These are phyloP conservation scores for Phalangium opilio DNA, from an alignment of 2,888 invertebrate species.

Conservation along the genomic window DNA sequence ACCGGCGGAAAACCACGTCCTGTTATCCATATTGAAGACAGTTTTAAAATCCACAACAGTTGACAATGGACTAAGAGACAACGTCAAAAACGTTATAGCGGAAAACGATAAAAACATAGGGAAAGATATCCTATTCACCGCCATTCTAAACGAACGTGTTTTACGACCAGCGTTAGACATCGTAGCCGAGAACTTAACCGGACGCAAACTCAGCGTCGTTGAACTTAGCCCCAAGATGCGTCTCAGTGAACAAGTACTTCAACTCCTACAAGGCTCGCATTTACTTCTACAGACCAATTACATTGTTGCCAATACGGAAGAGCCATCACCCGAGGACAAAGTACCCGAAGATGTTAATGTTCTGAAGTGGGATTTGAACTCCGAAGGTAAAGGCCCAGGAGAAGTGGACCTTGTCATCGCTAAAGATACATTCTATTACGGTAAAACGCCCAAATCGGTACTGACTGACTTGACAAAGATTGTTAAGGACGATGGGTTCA, in stretches of 20 bases:
- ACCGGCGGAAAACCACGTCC: conserved; percentile 10
- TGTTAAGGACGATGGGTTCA: conserved; percentile 47
- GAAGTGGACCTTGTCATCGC: conserved; percentile 26
- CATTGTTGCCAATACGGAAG: conserved; percentile 39
- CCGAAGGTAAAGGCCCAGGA: conserved; percentile 31
- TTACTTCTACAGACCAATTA: conserved; percentile 38
- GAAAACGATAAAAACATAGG: conserved; percentile 16
- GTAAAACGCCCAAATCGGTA: not conserved
- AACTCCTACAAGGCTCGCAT: conserved; percentile 13
- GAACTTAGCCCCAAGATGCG: conserved; percentile 38
- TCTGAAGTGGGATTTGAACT: conserved; percentile 44
- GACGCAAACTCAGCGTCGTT: conserved; percentile 51
- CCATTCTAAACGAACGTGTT: conserved; percentile 19
- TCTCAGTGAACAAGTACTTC: conserved; percentile 10
- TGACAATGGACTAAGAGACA: conserved; percentile 14
- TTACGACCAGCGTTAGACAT: conserved; percentile 44
- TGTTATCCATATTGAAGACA: conserved; percentile 11
- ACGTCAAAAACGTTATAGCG: conserved; percentile 13
- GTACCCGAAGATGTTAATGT: conserved; percentile 41
- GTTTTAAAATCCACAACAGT: conserved; percentile 8
- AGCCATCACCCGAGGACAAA: not conserved
- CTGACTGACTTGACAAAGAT: conserved; percentile 10
- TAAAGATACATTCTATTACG: conserved; percentile 13
- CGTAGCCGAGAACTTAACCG: conserved; percentile 57
- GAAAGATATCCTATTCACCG: conserved; percentile 21